Evolutionary conservation across 1,140 invertebrate species (phyloP), one percentile per base, ranked within the genome.

Genomic region (Oncopodura yosiiana): DNA sequence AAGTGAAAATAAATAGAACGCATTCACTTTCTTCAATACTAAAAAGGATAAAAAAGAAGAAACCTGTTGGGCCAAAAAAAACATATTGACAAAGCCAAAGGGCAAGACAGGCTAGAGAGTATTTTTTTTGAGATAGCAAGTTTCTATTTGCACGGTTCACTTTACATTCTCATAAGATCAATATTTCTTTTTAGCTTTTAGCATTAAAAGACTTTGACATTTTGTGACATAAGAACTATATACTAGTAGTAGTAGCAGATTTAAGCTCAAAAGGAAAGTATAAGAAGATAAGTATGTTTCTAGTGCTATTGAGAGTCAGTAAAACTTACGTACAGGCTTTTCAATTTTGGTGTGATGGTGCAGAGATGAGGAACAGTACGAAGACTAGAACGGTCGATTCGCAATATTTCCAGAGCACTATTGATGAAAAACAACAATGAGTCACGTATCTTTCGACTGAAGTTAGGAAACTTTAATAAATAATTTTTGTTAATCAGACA

Each of bases 311-410:
- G n/a, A n/a, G n/a, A n/a, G n/a, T n/a, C n/a, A 41, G 11, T 51
- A 26, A 4, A 21, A 27, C 32, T 39, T 66, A 84, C 89, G 81
- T 73, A 94, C 91, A 95, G 72, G 68, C 83, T 87, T 69, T 83
- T 84, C 30, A 94, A 78, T 66, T 78, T 79, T 46, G 84, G 85
- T 63, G 83, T 81, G 54, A 81, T 78, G 21, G 66, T 65, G 69
- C 91, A 95, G n/a, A 94, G 72, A 61, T 82, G 52, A 8, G 90
- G 87, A 50, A 93, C 78, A 3, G 70, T 63, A 12, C 71, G 69
- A 18, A 94, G 75, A 36, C 80, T 80, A 0, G 87, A 83, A 52
- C 89, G 80, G 74, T 94, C 90, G 43, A 89, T 71, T 58, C 81
- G 78, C 43, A 94, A 74, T 41, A 84, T 78, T 67, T 90, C 86